Evolutionary conservation across 2,888 invertebrate genomes (phyloP), one percentile per base, ranked within the genome.

Genomic region (Tenthredo amoena): DNA sequence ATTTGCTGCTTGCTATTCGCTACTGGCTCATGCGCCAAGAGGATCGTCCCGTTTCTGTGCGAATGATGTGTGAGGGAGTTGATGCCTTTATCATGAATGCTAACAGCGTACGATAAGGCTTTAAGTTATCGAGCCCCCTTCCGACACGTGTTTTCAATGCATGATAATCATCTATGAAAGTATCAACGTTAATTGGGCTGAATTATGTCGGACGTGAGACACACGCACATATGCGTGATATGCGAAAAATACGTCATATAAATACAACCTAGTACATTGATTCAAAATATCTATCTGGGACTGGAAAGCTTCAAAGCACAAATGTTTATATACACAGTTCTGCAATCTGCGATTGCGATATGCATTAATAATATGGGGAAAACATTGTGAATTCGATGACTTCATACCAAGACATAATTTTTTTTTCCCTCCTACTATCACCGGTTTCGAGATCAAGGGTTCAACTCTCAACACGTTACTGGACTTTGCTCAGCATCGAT

Each of bases 401-500:
- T n/a, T n/a, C n/a, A 55, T 55, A n/a, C 0, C 1, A 55, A n/a
- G 55, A 50, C 18, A 55, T n/a, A 55, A n/a, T 7, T n/a, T 7
- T 55, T 55, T 55, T 55, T n/a, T 0, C 50, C 18, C 18, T 50
- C 18, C 18, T 18, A 50, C 47, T 47, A 47, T 15, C 50, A 18
- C 15, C 55, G 55, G 55, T 7, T 55, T 55, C 6, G n/a, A n/a
- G n/a, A 55, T 55, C 55, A 55, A 55, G n/a, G n/a, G 55, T 55
- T 55, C 55, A 55, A 55, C 55, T 55, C 55, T 55, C 55, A 0
- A n/a, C 7, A n/a, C 7, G n/a, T 55, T n/a, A n/a, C n/a, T n/a
- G 55, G 55, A 55, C 55, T 55, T 55, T 55, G 55, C n/a, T n/a
- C 55, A 55, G n/a, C n/a, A 55, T n/a, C 55, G n/a, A 50, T n/a